A percentile compares a stretch with the other conserved stretches of the same genome.
Evolutionary conservation across 2,113 vertebrate species (phyloP).

Genomic region (Lathamus discolor): DNA sequence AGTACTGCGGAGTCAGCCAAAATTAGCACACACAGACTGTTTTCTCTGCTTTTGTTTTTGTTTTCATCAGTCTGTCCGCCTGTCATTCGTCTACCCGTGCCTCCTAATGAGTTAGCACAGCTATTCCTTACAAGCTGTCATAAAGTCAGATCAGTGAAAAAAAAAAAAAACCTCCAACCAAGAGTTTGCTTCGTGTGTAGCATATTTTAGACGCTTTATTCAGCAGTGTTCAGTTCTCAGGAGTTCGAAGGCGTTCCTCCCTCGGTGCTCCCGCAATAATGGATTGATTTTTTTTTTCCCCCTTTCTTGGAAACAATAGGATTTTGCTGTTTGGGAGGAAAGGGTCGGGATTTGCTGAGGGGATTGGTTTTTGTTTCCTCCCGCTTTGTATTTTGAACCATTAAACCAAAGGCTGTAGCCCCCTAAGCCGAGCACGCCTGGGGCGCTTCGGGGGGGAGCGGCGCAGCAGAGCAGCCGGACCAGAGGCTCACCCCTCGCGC

Average conservation of each 20-base stretch:
- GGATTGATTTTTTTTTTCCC: background rate
- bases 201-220: background rate
- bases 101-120: background rate
- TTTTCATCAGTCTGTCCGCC: background rate
- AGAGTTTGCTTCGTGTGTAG: too few species aligned
- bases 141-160: background rate
- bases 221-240: background rate
- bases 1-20: background rate
- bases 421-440: rapidly evolving
- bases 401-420: background rate
- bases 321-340: background rate
- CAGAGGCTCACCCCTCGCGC: background rate
- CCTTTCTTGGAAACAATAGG: background rate
- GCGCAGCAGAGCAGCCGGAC: background rate
- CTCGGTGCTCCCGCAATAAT: background rate
- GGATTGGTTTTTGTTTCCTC: background rate
- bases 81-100: background rate
- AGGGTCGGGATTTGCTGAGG: background rate
- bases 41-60: background rate
- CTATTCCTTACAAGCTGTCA: background rate
- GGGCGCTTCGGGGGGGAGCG: too few species aligned
- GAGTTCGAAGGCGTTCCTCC: background rate
- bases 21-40: background rate
- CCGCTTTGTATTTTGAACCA: background rate
- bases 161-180: background rate